Conservation (phyloP, 2,888 invertebrate species). For the Cynaeus angustus region DNA sequence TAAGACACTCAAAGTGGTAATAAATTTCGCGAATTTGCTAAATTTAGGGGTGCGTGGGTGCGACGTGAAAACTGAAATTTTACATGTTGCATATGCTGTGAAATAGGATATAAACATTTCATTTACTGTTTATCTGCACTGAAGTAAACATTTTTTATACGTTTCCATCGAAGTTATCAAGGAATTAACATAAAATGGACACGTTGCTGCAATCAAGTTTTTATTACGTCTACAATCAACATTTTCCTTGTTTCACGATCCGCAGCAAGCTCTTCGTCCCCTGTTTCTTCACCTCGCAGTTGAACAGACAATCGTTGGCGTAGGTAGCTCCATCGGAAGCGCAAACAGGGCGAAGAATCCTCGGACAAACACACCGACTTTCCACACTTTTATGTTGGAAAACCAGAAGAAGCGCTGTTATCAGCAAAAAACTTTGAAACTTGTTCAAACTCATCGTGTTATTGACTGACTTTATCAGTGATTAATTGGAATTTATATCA, state of each 20-base stretch:
- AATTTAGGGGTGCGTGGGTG: conserved; percentile 36
- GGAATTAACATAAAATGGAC: too few species aligned
- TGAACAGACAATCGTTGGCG: conserved; percentile 28
- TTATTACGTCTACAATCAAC: conserved; percentile 3
- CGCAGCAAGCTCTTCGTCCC: background rate
- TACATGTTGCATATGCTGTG: conserved; percentile 48
- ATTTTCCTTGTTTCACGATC: conserved; percentile 16
- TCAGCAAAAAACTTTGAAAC: background rate
- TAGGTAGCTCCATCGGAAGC: conserved; percentile 33
- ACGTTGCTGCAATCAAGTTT: too few species aligned
- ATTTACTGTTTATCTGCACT: conserved; percentile 33
- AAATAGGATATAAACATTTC: conserved; percentile 49
- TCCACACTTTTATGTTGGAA: background rate
- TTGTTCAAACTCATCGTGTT: background rate
- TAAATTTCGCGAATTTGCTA: conserved; percentile 42
- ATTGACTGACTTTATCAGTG: too few species aligned
- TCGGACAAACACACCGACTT: conserved; percentile 18
- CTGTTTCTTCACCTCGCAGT: conserved; percentile 16
- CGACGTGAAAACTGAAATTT: conserved; percentile 44
- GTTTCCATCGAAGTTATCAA: background rate
- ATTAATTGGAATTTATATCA: too few species aligned
- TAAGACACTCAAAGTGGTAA: conserved; percentile 23
- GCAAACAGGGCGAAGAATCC: conserved; percentile 29
- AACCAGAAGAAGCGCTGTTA: background rate
- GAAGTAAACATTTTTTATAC: conserved; percentile 1